Conservation (phyloP, 2,113 vertebrate genomes). For the Caracal caracal region DNA sequence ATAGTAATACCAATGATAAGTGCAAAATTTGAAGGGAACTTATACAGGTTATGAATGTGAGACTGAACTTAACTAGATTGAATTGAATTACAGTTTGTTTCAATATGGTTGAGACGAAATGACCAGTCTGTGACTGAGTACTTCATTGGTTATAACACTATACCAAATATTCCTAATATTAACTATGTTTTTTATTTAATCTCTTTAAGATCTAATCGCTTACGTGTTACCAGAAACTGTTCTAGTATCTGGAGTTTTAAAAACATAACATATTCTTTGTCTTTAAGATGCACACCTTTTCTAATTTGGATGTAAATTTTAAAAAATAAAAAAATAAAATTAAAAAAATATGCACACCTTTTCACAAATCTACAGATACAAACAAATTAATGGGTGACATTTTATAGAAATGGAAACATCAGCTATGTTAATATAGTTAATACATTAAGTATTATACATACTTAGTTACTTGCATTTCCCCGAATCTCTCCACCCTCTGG, state of each 20-base stretch:
- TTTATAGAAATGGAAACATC: neutral
- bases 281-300: neutral
- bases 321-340: too few species aligned
- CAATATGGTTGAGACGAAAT: neutral
- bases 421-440: neutral
- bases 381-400: neutral
- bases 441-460: neutral
- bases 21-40: neutral
- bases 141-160: neutral
- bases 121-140: neutral
- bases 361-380: neutral
- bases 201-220: neutral
- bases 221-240: neutral
- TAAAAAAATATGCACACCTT: neutral
- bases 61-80: neutral
- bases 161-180: neutral
- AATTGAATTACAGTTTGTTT: slow-evolving; percentile 29
- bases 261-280: neutral
- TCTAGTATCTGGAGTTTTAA: neutral
- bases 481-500: neutral
- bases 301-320: too few species aligned
- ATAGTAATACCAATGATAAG: slow-evolving; percentile 23
- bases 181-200: neutral
- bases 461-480: neutral
- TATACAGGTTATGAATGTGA: neutral